A percentile compares a stretch with the other conserved stretches of the same genome.
Evolutionary conservation across 1,140 invertebrate species (phyloP).

Genomic region (Oreohelix idahoensis): DNA sequence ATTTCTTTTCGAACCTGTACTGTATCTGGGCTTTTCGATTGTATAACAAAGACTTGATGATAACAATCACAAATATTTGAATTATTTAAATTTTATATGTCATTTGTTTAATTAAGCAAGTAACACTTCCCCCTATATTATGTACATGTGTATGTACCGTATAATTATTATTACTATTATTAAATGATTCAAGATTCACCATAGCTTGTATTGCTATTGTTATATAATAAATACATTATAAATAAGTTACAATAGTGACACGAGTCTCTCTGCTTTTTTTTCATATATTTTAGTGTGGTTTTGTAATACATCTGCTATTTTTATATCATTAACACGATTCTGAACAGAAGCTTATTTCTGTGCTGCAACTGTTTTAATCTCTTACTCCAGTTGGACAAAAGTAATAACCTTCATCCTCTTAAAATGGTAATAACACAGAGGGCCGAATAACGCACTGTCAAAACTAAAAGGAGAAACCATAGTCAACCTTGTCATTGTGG

Average conservation of each 20-base stretch:
- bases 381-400: no score
- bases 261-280: no score
- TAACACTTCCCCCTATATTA: constrained; percentile 15
- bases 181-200: constrained; percentile 32
- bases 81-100: background rate
- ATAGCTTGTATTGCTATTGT: constrained; percentile 40
- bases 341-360: no score
- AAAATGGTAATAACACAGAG: no score
- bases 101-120: constrained; percentile 9
- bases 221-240: constrained; percentile 37
- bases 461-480: no score
- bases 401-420: no score
- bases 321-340: no score
- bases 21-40: background rate
- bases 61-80: background rate
- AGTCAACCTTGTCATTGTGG: no score
- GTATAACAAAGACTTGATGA: background rate
- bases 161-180: constrained; percentile 38
- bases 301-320: no score
- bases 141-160: constrained; percentile 31
- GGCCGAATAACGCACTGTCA: no score
- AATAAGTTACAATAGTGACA: constrained; percentile 13
- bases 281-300: no score
- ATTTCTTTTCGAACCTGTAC: background rate
- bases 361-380: no score